A percentile compares a stretch with the other conserved stretches of the same genome.
These are phyloP conservation scores for Nezara viridula DNA, from an alignment of 2,888 invertebrate species.

Conservation along the genomic window DNA sequence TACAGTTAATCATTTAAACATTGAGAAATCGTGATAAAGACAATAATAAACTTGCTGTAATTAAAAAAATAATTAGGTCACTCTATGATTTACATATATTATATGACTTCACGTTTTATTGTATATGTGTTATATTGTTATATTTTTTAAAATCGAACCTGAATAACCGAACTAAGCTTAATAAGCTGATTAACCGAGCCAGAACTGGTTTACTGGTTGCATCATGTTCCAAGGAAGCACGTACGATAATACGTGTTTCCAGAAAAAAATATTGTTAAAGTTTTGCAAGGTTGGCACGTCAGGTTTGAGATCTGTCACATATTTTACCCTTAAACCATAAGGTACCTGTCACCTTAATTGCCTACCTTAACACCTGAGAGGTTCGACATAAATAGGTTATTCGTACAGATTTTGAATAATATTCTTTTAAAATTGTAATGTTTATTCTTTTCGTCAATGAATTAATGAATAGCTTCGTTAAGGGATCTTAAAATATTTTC, in stretches of 20 bases:
- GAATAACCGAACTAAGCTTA: too few species aligned
- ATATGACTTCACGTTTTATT: background rate
- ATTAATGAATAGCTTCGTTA: too few species aligned
- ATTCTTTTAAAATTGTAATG: background rate
- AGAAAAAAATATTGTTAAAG: conserved; percentile 1
- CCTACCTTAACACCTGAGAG: background rate
- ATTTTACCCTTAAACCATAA: background rate
- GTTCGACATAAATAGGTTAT: background rate
- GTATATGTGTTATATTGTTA: background rate
- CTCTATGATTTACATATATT: background rate
- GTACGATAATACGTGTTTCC: conserved; percentile 37
- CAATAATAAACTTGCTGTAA: too few species aligned
- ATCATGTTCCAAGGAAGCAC: background rate
- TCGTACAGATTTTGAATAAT: background rate
- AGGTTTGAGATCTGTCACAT: background rate
- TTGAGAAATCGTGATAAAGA: too few species aligned
- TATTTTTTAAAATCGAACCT: too few species aligned
- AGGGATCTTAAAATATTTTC: too few species aligned
- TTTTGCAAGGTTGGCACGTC: background rate
- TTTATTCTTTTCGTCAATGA: background rate
- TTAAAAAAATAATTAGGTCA: background rate
- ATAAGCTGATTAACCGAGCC: background rate
- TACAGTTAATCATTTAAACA: too few species aligned
- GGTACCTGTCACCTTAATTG: background rate
- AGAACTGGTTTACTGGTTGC: conserved; percentile 4